phyloP scores from a whole-genome alignment of 2,797 vertebrate species.

The Galago senegalensis region DNA sequence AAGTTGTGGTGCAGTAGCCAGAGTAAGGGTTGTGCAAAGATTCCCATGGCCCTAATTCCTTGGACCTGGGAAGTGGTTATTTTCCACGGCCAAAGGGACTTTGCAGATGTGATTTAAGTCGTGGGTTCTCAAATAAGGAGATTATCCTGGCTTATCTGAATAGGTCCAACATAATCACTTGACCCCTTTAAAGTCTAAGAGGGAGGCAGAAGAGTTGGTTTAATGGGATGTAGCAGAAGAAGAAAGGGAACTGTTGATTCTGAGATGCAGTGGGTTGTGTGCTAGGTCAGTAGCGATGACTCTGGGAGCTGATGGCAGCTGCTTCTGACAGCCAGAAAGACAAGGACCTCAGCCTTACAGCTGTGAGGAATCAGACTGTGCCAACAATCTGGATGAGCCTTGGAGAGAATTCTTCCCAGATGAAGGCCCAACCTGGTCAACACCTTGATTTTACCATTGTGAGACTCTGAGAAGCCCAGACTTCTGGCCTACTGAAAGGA shows the following conservation, averaged over 20 bases:
- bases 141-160: not conserved
- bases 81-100: not conserved
- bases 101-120: too few relatives aligned
- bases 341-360: too few relatives aligned
- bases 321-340: accelerated
- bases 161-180: accelerated
- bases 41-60: not conserved
- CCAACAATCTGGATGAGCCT: not conserved
- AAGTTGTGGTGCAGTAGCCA: accelerated
- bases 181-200: not conserved
- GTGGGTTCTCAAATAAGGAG: not conserved
- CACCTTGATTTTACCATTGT: not conserved
- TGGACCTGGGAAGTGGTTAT: not conserved
- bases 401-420: not conserved
- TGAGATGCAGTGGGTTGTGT: accelerated
- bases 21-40: accelerated
- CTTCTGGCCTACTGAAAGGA: too few relatives aligned
- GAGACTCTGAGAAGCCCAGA: not conserved
- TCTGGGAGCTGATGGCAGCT: accelerated
- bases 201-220: too few relatives aligned
- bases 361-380: not conserved
- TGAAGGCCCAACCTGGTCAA: accelerated
- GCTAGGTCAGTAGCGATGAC: accelerated
- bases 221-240: accelerated
- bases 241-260: not conserved